phyloP scores from a whole-genome alignment of 1,140 invertebrate species.

The Drosophila sproati region DNA sequence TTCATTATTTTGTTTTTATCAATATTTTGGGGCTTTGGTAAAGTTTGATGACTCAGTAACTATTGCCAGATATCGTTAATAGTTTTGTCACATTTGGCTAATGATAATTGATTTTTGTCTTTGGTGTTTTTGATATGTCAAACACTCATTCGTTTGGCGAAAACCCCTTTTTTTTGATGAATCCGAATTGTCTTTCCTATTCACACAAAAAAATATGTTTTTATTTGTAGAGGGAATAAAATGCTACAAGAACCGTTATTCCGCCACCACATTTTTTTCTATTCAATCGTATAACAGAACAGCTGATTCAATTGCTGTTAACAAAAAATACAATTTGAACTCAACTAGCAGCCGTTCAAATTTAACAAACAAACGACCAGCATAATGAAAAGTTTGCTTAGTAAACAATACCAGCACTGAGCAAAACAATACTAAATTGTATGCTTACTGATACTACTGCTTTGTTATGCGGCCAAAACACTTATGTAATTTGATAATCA shows the following conservation, averaged over 20 bases:
- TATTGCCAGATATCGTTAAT: slow-evolving; percentile 10
- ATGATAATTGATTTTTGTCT: slow-evolving; percentile 1
- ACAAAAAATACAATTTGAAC: background rate
- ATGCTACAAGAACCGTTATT: slow-evolving; percentile 4
- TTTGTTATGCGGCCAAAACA: background rate
- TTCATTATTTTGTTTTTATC: slow-evolving; percentile 17
- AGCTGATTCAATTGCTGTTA: background rate
- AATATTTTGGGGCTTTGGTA: background rate
- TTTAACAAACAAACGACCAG: background rate
- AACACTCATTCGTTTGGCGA: background rate
- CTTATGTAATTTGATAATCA: background rate
- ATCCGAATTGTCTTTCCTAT: background rate
- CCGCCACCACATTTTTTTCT: background rate
- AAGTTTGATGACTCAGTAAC: slow-evolving; percentile 11
- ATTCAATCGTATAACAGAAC: background rate
- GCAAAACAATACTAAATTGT: no score
- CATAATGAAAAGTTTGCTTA: background rate
- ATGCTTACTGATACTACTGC: no score
- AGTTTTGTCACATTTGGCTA: background rate
- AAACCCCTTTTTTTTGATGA: background rate
- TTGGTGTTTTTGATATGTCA: background rate
- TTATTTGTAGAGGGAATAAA: background rate
- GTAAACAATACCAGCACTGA: background rate
- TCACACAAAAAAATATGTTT: background rate
- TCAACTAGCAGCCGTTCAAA: background rate